phyloP scores from a whole-genome alignment of 2,888 invertebrate species.

The Dysmachus trigonus region DNA sequence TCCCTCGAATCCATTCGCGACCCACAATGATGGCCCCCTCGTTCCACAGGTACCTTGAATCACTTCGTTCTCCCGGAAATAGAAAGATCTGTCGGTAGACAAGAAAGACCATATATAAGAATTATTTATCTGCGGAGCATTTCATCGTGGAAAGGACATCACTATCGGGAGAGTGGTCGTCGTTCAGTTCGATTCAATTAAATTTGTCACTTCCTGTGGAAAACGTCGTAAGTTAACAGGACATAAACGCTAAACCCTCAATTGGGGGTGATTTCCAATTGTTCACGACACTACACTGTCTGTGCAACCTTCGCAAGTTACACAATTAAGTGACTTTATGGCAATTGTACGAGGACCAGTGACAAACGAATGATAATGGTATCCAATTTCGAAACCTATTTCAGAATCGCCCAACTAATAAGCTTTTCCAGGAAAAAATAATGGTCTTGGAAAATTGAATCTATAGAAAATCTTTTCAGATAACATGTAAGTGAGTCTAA shows the following conservation, averaged over 20 bases:
- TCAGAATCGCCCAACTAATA: neutral
- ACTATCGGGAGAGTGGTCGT: neutral
- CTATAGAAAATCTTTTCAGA: neutral
- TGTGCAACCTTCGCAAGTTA: neutral
- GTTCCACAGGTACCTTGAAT: neutral
- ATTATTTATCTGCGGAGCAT: neutral
- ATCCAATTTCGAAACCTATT: neutral
- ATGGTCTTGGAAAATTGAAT: neutral
- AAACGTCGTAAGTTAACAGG: neutral
- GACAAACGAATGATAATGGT: neutral
- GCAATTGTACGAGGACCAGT: neutral
- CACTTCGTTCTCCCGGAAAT: neutral
- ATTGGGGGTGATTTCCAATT: neutral
- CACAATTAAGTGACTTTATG: neutral
- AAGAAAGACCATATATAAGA: neutral
- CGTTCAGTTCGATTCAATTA: neutral
- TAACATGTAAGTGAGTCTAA: neutral
- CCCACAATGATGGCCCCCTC: neutral
- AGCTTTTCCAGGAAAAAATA: neutral
- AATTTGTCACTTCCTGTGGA: neutral
- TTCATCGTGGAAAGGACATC: neutral
- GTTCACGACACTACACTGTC: neutral
- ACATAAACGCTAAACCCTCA: neutral
- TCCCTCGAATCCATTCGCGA: neutral
- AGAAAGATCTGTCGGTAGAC: neutral